Evolutionary conservation across 2,113 vertebrate species (phyloP).

Genomic region (Solea solea): DNA sequence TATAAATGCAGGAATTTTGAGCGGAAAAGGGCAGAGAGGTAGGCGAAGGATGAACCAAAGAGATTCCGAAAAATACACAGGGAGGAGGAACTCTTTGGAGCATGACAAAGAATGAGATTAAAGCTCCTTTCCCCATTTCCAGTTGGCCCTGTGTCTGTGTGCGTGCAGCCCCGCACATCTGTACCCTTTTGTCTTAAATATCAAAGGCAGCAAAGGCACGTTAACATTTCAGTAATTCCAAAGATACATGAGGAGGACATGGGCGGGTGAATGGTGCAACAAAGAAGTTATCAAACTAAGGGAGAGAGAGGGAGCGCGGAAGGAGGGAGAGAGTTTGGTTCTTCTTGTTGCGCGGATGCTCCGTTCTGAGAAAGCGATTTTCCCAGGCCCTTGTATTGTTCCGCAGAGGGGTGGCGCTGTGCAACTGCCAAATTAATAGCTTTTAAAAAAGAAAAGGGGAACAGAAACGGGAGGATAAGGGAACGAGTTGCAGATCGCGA

Average conservation of each 20-base stretch:
- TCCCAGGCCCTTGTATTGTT: conserved; percentile 83
- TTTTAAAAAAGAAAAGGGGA: conserved; percentile 83
- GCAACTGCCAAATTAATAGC: conserved; percentile 90
- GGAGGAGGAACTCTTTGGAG: conserved; percentile 75
- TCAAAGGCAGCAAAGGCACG: conserved; percentile 93
- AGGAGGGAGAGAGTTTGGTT: conserved; percentile 27
- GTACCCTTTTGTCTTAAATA: conserved; percentile 99
- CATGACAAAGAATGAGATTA: conserved; percentile 83
- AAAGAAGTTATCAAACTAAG: conserved; percentile 82
- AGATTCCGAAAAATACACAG: conserved; percentile 74
- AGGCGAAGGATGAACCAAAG: conserved; percentile 73
- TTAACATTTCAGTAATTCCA: conserved; percentile 99
- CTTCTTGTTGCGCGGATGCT: conserved; percentile 70
- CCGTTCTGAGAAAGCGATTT: conserved; percentile 78
- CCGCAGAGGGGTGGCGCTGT: conserved; percentile 82
- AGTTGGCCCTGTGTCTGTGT: conserved; percentile 84
- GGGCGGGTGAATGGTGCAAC: conserved; percentile 85
- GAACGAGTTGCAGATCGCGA: conserved; percentile 32
- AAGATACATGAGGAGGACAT: conserved; percentile 81
- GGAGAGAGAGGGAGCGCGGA: neutral
- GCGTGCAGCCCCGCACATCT: conserved; percentile 84
- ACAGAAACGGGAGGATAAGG: conserved; percentile 59
- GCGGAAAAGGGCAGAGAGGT: conserved; percentile 76
- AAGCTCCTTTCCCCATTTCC: conserved; percentile 83
- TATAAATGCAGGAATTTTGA: conserved; percentile 58